Conservation (phyloP, 2,113 vertebrate genomes). For the Oceanodroma tethys region DNA sequence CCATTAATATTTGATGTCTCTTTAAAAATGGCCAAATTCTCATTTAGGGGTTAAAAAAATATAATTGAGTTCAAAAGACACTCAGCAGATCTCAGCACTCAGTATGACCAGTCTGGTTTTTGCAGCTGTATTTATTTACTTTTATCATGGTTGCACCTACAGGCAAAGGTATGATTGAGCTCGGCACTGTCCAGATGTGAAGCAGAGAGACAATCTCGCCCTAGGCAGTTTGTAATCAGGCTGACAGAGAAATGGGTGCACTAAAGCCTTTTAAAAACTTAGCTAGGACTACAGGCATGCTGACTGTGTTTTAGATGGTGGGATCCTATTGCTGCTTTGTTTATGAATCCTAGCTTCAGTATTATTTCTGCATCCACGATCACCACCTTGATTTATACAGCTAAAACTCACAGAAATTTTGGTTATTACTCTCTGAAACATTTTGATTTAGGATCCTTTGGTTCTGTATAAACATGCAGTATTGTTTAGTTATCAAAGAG, state of each 20-base stretch:
- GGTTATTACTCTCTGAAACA: background rate
- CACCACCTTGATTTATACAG: background rate
- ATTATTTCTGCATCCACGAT: background rate
- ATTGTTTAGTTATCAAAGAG: background rate
- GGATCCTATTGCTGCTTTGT: background rate
- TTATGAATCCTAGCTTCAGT: background rate
- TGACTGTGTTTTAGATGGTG: background rate
- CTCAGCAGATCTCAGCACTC: background rate
- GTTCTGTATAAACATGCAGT: background rate
- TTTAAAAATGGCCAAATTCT: background rate
- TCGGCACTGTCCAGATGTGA: background rate
- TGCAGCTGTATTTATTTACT: slow-evolving; percentile 40
- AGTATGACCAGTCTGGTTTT: background rate
- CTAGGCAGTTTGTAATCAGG: background rate
- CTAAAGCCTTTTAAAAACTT: background rate
- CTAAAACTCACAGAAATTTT: background rate
- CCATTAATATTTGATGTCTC: background rate
- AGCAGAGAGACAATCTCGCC: background rate
- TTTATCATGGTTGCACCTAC: background rate
- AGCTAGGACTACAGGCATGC: background rate
- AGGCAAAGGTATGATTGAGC: slow-evolving; percentile 2
- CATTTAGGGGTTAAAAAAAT: background rate
- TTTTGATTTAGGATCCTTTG: background rate
- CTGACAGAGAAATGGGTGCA: slow-evolving; percentile 3
- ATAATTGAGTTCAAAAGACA: background rate